A percentile compares a stretch with the other conserved stretches of the same genome.
phyloP scores from a whole-genome alignment of 2,113 vertebrate genomes.

The Psittacula cyanocephala region DNA sequence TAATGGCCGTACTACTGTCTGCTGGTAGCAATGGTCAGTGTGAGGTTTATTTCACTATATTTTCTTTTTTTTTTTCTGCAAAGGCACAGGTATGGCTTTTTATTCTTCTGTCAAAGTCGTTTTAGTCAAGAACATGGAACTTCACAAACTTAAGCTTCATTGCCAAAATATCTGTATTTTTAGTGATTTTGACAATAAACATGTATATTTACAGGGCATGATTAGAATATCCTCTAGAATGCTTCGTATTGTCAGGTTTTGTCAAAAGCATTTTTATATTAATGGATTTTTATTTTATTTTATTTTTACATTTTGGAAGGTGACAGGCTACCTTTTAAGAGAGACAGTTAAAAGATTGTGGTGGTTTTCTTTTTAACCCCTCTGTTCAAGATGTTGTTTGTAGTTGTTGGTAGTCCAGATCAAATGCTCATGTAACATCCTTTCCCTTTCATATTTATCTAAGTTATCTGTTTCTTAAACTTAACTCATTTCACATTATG shows the following conservation, averaged over 20 bases:
- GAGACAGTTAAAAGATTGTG: rapidly evolving
- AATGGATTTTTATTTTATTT: neutral
- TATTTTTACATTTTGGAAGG: neutral
- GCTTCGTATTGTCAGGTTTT: neutral
- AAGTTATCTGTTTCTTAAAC: neutral
- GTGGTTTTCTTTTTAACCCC: rapidly evolving
- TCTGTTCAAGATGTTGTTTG: neutral
- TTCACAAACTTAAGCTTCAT: neutral
- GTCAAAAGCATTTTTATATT: rapidly evolving
- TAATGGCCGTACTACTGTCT: rapidly evolving
- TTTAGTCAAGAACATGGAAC: neutral
- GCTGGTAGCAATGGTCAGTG: neutral
- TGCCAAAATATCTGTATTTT: neutral
- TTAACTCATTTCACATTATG: neutral
- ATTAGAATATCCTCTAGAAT: neutral
- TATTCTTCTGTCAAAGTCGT: neutral
- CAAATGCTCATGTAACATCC: neutral
- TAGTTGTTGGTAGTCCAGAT: neutral
- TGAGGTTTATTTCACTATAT: neutral
- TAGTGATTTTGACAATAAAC: neutral
- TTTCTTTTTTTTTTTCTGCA: too few relatives aligned
- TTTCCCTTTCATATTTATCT: neutral
- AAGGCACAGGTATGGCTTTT: rapidly evolving
- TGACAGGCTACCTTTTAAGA: rapidly evolving
- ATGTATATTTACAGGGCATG: rapidly evolving